phyloP scores from a whole-genome alignment of 2,113 vertebrate genomes.

The Noturus placidus region DNA sequence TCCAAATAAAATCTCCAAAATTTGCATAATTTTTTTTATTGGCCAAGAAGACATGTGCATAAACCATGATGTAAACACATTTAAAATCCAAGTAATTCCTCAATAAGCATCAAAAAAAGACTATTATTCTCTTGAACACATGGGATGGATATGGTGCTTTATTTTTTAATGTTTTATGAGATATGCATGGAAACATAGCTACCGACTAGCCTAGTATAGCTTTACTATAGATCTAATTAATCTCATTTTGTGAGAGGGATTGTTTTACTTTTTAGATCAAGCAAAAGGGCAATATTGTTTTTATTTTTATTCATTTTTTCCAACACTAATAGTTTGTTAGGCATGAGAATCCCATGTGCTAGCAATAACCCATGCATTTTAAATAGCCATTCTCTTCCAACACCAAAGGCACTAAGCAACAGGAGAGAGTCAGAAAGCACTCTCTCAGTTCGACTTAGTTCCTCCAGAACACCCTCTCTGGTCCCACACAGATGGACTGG shows the following conservation, averaged over 20 bases:
- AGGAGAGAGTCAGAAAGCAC: slow-evolving; percentile 26
- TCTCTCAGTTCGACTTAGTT: slow-evolving; percentile 44
- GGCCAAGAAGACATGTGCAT: no score
- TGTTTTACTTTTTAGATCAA: not conserved
- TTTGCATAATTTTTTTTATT: no score
- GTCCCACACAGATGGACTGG: slow-evolving; percentile 69
- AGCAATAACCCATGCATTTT: slow-evolving; percentile 43
- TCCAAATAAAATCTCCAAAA: no score
- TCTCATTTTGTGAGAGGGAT: slow-evolving; percentile 1
- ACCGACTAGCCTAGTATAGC: not conserved
- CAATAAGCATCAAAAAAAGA: no score
- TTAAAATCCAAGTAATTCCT: no score
- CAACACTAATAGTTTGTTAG: slow-evolving; percentile 12
- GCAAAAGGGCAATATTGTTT: not conserved
- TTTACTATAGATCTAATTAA: not conserved
- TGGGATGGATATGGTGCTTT: no score
- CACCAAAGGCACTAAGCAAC: slow-evolving; percentile 32
- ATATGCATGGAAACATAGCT: no score
- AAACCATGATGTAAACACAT: no score
- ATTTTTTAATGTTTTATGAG: no score
- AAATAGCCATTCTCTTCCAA: slow-evolving; percentile 40
- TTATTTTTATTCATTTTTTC: not conserved
- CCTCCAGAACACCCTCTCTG: slow-evolving; percentile 30
- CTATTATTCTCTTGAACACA: no score
- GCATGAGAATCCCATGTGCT: slow-evolving; percentile 30